Conservation (phyloP, 2,797 vertebrate genomes). For the Gymnoscopelus microlampas region DNA sequence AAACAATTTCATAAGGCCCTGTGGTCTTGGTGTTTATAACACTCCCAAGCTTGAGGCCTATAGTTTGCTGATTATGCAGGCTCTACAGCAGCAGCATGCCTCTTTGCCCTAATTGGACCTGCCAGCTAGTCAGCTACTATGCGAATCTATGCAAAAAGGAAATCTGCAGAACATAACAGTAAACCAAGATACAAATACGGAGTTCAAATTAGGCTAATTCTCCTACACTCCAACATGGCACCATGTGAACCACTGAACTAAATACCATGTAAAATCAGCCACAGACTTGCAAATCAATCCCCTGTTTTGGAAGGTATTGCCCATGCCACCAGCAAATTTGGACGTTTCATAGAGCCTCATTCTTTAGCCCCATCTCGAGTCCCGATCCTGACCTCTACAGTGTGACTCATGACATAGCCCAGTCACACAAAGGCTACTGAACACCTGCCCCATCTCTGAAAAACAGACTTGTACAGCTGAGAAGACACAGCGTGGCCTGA, state of each 20-base stretch:
- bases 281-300: slow-evolving; percentile 50
- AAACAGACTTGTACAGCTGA: slow-evolving; percentile 35
- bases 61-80: slow-evolving; percentile 60
- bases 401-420: slow-evolving; percentile 48
- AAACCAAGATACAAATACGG: slow-evolving; percentile 48
- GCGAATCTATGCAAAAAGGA: slow-evolving; percentile 51
- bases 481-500: slow-evolving; percentile 50
- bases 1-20: slow-evolving; percentile 63
- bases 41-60: slow-evolving; percentile 47
- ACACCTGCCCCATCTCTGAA: slow-evolving; percentile 66
- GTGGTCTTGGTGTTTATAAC: slow-evolving; percentile 51
- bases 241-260: slow-evolving; percentile 46
- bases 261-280: slow-evolving; percentile 49
- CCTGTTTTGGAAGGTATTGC: slow-evolving; percentile 46
- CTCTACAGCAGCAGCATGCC: slow-evolving; percentile 38
- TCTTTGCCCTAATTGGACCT: slow-evolving; percentile 59
- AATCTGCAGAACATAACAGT: slow-evolving; percentile 22
- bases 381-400: slow-evolving; percentile 56
- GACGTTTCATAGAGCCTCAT: slow-evolving; percentile 48
- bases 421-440: slow-evolving; percentile 51
- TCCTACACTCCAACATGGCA: slow-evolving; percentile 46
- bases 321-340: slow-evolving; percentile 61
- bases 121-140: slow-evolving; percentile 52
- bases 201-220: slow-evolving; percentile 27
- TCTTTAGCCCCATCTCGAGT: slow-evolving; percentile 49